Evolutionary conservation across 2,113 vertebrate genomes (phyloP), one percentile per base, ranked within the genome.

Genomic region (Rhagologus leucostigma): DNA sequence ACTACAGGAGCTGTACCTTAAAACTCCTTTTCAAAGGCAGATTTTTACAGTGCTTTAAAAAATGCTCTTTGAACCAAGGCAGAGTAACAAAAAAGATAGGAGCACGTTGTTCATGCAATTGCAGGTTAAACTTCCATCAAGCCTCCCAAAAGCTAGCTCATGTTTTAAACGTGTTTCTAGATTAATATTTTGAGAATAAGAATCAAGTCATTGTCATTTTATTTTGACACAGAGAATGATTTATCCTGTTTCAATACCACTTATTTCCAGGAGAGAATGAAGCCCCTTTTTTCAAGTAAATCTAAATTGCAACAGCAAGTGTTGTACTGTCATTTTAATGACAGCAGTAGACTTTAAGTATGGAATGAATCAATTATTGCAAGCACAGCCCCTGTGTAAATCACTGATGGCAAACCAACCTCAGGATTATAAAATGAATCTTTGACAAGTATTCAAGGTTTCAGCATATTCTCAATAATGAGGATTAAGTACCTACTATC

Each of bases 341-440:
- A 96, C 93, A 97, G 96, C 96, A 95, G 93, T 95, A 97, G 92
- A 92, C 76, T 97, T 96, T 96, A 97, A 98, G 93, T 96, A 96
- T 63, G 96, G 76, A 96, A 98, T 98, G 97, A 98, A 98, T 97
- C 97, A 97, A 98, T 98, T 98, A 97, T 87, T 97, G 90, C 96
- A 97, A 97, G 97, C 91, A 64, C 83, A 97, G 93, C 92, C 81
- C 77, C 94, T 84, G 69, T 37, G 69, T 98, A 97, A 97, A 98
- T 97, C 96, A 97, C 85, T 62, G 89, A 96, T 11, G 41, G 90
- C 96, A 97, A 97, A 95, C 95, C 94, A 96, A 92, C 83, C 97
- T 97, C 96, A 85, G 97, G 96, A 97, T 97, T 97, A 96, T 94
- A 95, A 97, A 98, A 98, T 89, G 97, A 96, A 97, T 96, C 96